Conservation (phyloP, 2,888 invertebrate species). For the Latheticus oryzae region DNA sequence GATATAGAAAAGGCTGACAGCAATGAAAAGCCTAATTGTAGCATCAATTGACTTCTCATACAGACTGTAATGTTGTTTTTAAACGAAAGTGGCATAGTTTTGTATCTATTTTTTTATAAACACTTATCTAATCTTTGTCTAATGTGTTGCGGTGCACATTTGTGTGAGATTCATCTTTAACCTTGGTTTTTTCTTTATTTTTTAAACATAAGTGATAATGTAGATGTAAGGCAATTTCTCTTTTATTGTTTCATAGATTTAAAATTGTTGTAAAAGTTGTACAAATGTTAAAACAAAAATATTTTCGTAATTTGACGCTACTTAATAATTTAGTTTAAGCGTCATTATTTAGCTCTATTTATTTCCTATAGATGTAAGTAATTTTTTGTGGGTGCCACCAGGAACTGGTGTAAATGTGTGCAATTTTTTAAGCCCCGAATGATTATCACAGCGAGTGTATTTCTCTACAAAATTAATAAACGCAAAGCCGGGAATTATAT, state of each 20-base stretch:
- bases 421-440: slow-evolving; percentile 13
- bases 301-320: slow-evolving; percentile 22
- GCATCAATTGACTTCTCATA: slow-evolving; percentile 37
- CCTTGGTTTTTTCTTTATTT: slow-evolving; percentile 10
- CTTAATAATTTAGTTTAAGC: slow-evolving; percentile 24
- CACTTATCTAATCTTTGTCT: slow-evolving; percentile 10
- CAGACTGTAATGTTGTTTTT: slow-evolving; percentile 28
- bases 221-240: slow-evolving; percentile 2
- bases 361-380: slow-evolving; percentile 30
- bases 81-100: slow-evolving; percentile 30
- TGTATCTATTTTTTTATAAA: slow-evolving; percentile 31
- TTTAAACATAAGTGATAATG: slow-evolving; percentile 27
- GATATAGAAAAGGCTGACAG: slow-evolving; percentile 91
- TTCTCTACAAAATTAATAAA: neutral
- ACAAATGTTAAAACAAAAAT: slow-evolving; percentile 17
- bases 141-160: slow-evolving; percentile 18
- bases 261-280: slow-evolving; percentile 17
- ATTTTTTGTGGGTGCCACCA: slow-evolving; percentile 14
- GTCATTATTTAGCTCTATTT: slow-evolving; percentile 35
- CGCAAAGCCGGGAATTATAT: neutral
- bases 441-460: slow-evolving; percentile 3
- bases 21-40: slow-evolving; percentile 63
- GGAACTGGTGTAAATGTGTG: slow-evolving; percentile 6
- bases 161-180: slow-evolving; percentile 24
- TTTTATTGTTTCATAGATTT: slow-evolving; percentile 13